These are phyloP conservation scores for Falco berigora DNA, from an alignment of 2,797 vertebrate genomes.

Conservation along the genomic window DNA sequence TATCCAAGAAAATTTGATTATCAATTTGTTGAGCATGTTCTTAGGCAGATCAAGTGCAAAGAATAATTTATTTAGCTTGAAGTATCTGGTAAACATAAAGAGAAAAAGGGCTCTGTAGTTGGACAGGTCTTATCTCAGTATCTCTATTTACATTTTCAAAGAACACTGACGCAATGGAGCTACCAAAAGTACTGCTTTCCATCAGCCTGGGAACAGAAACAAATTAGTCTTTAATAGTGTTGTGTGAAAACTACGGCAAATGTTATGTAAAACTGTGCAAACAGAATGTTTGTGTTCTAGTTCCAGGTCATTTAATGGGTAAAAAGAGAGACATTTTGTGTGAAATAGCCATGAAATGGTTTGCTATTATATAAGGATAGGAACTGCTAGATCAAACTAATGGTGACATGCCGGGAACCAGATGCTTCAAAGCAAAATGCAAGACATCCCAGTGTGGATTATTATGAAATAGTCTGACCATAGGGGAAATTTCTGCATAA, in stretches of 20 bases:
- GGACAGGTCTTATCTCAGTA: conserved; percentile 55
- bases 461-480: conserved; percentile 54
- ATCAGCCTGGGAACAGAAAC: conserved; percentile 55
- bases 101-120: conserved; percentile 44
- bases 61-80: conserved; percentile 70
- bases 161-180: conserved; percentile 47
- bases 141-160: conserved; percentile 65
- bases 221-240: conserved; percentile 49
- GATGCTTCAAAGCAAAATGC: conserved; percentile 34
- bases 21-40: conserved; percentile 27
- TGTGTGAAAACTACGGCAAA: conserved; percentile 56
- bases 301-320: conserved; percentile 58
- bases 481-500: conserved; percentile 53
- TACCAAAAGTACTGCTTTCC: conserved; percentile 52
- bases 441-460: conserved; percentile 40
- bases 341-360: conserved; percentile 29
- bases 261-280: conserved; percentile 60
- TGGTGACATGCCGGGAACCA: not conserved
- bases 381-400: conserved; percentile 25
- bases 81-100: conserved; percentile 66
- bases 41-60: conserved; percentile 51
- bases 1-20: conserved; percentile 48
- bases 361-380: conserved; percentile 25
- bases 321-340: conserved; percentile 42
- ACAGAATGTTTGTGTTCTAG: conserved; percentile 57